Conservation (phyloP, 1,140 invertebrate genomes). For the Medauroidea extradentata region DNA sequence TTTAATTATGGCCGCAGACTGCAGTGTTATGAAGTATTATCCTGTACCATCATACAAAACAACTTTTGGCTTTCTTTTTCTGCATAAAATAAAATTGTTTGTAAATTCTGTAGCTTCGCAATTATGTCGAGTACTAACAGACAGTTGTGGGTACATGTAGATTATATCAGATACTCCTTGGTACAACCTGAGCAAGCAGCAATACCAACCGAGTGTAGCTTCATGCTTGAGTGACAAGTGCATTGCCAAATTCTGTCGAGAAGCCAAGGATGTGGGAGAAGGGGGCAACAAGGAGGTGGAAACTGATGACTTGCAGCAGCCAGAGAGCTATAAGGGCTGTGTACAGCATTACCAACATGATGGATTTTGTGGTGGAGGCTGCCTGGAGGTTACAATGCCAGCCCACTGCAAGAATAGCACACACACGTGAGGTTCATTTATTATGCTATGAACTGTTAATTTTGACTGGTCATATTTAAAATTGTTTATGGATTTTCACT, state of each 20-base stretch:
- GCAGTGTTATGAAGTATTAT: too few species aligned
- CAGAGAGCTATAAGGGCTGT: conserved; percentile 10
- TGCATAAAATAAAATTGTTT: too few species aligned
- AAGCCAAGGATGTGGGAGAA: not conserved
- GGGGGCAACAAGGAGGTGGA: not conserved
- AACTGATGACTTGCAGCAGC: not conserved
- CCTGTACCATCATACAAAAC: too few species aligned
- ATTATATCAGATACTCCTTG: conserved; percentile 34
- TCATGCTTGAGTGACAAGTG: conserved; percentile 17
- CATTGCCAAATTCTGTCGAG: not conserved
- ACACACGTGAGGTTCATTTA: too few species aligned
- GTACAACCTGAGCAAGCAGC: conserved; percentile 49
- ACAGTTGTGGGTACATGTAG: conserved; percentile 19
- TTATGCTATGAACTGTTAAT: too few species aligned
- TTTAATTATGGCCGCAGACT: too few species aligned
- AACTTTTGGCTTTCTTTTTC: too few species aligned
- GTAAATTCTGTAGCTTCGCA: too few species aligned
- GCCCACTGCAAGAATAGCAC: not conserved
- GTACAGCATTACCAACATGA: conserved; percentile 30
- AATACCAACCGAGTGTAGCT: conserved; percentile 46
- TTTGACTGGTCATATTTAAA: too few species aligned
- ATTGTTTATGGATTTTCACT: too few species aligned
- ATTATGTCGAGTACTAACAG: not conserved
- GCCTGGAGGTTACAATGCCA: conserved; percentile 7
- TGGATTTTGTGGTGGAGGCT: conserved; percentile 41